Conservation (phyloP, 2,888 invertebrate species). For the Eupithecia insigniata region DNA sequence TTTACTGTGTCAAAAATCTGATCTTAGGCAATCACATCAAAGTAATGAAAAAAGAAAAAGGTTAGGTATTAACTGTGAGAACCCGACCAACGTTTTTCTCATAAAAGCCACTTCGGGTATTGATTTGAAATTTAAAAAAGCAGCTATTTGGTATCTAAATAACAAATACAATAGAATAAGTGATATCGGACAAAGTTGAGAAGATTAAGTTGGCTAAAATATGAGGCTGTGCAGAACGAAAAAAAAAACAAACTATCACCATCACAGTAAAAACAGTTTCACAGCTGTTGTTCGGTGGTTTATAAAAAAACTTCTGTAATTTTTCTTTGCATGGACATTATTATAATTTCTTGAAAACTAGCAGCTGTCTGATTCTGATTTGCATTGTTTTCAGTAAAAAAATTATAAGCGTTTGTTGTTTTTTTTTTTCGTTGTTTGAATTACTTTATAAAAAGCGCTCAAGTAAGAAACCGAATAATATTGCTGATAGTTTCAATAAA, state of each 20-base stretch:
- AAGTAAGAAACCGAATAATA: not conserved
- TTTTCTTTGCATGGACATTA: not conserved
- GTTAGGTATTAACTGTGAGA: not conserved
- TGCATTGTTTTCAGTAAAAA: not conserved
- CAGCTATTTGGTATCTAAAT: too few species aligned
- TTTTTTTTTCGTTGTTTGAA: not conserved
- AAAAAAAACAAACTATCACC: not conserved
- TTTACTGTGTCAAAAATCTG: not conserved
- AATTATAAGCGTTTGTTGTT: not conserved
- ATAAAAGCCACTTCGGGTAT: not conserved
- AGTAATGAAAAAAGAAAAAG: not conserved
- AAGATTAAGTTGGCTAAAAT: not conserved
- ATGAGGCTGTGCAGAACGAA: not conserved
- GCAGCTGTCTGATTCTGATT: slow-evolving; percentile 2
- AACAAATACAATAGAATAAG: not conserved
- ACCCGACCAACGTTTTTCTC: not conserved
- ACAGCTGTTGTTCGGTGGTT: not conserved
- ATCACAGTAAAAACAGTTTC: not conserved
- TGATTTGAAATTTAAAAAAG: too few species aligned
- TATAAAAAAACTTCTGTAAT: not conserved
- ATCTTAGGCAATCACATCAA: not conserved
- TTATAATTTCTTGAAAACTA: slow-evolving; percentile 1
- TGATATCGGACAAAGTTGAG: not conserved
- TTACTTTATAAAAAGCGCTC: not conserved
- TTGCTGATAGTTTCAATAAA: not conserved